A percentile compares a stretch with the other conserved stretches of the same genome.
Conservation (phyloP, 2,888 invertebrate species). For the Rhagonycha lutea region DNA sequence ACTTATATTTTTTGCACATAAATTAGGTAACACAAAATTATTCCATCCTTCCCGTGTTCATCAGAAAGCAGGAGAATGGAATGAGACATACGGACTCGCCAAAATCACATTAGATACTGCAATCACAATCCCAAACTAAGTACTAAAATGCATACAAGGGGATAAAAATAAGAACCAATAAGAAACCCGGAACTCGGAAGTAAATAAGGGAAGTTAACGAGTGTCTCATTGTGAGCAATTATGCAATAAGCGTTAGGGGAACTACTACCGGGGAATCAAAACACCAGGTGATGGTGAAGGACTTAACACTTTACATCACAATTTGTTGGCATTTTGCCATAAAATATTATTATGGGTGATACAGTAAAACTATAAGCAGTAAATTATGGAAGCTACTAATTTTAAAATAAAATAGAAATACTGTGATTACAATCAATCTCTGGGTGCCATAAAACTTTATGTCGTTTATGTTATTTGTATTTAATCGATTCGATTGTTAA, state of each 20-base stretch:
- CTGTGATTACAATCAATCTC: neutral
- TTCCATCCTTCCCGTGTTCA: neutral
- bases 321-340: neutral
- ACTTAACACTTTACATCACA: neutral
- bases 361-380: neutral
- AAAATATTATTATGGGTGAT: neutral
- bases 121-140: neutral
- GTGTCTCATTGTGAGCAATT: constrained; percentile 19
- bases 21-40: neutral
- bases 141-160: constrained; percentile 15
- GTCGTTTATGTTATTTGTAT: neutral
- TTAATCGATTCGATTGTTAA: neutral
- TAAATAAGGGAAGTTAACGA: constrained; percentile 33
- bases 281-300: neutral
- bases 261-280: neutral
- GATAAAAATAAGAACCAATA: constrained; percentile 40
- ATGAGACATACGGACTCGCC: neutral
- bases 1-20: neutral
- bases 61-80: neutral
- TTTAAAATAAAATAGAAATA: neutral
- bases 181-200: constrained; percentile 48
- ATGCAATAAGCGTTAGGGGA: neutral
- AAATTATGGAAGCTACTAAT: neutral
- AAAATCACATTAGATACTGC: neutral
- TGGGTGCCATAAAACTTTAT: neutral